Conservation (phyloP, 2,113 vertebrate species). For the Phyllopteryx taeniolatus region DNA sequence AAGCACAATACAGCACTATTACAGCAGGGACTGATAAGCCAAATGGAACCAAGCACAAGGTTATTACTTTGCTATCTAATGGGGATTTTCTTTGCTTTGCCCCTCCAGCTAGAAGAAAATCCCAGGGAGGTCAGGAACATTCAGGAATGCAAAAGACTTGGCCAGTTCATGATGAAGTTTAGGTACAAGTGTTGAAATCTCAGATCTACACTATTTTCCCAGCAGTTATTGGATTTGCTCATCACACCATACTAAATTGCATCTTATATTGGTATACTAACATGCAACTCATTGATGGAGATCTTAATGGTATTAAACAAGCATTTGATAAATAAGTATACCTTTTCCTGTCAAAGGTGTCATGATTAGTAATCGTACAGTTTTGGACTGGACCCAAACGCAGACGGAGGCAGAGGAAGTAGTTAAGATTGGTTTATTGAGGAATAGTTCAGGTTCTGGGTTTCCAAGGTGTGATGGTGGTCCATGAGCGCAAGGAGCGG, state of each 20-base stretch:
- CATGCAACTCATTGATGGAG: background rate
- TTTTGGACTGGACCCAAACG: no score
- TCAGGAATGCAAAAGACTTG: slow-evolving; percentile 71
- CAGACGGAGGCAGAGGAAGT: no score
- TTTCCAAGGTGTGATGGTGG: no score
- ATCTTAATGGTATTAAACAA: background rate
- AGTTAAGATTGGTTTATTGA: no score
- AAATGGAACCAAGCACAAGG: slow-evolving; percentile 35
- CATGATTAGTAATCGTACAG: no score
- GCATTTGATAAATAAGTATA: background rate
- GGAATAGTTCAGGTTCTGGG: no score
- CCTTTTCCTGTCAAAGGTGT: background rate
- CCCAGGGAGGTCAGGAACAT: slow-evolving; percentile 71
- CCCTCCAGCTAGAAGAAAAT: slow-evolving; percentile 73
- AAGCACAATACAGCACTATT: slow-evolving; percentile 42
- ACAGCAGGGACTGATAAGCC: background rate
- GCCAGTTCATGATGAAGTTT: slow-evolving; percentile 67
- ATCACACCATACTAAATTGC: no score
- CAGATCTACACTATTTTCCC: background rate
- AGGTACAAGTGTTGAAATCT: slow-evolving; percentile 46
- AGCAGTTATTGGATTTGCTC: slow-evolving; percentile 24
- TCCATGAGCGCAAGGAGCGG: no score
- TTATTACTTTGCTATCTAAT: slow-evolving; percentile 47
- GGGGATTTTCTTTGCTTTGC: slow-evolving; percentile 77
- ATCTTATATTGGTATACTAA: background rate